Conservation (phyloP, 2,113 vertebrate species). For the Aleadryas rufinucha region DNA sequence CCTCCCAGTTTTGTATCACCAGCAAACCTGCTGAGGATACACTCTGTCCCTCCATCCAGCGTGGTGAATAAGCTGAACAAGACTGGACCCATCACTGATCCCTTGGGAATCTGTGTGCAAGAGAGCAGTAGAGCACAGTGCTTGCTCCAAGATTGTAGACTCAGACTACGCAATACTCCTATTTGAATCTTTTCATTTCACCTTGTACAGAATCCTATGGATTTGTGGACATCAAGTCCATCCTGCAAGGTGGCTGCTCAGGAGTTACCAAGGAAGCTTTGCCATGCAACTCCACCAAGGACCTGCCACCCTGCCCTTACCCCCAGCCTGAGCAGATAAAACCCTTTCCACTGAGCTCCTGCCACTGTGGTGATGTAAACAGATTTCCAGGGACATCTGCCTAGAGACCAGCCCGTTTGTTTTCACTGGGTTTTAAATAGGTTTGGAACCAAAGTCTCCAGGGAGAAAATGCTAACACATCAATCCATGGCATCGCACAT, state of each 20-base stretch:
- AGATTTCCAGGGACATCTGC: constrained; percentile 34
- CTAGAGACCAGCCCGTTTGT: constrained; percentile 19
- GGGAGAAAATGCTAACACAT: constrained; percentile 13
- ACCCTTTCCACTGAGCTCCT: neutral
- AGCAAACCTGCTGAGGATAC: neutral
- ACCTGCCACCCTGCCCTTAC: neutral
- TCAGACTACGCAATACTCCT: neutral
- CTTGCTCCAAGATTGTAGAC: accelerated
- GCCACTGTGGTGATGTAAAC: neutral
- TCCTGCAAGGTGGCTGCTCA: neutral
- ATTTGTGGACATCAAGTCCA: neutral
- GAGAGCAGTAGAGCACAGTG: neutral
- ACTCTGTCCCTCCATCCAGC: neutral
- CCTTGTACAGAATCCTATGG: neutral
- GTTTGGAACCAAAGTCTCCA: constrained; percentile 33
- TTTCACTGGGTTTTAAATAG: constrained; percentile 37
- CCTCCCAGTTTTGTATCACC: neutral
- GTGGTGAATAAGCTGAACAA: neutral
- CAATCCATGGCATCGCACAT: neutral
- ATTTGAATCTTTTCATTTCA: neutral
- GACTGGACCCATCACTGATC: neutral
- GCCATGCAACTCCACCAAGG: accelerated
- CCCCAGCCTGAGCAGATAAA: neutral
- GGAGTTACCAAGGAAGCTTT: neutral
- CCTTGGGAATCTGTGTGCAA: neutral